Conservation (phyloP, 37 sponge, comb jelly and placozoan species). For the Chondrosia reniformis region DNA sequence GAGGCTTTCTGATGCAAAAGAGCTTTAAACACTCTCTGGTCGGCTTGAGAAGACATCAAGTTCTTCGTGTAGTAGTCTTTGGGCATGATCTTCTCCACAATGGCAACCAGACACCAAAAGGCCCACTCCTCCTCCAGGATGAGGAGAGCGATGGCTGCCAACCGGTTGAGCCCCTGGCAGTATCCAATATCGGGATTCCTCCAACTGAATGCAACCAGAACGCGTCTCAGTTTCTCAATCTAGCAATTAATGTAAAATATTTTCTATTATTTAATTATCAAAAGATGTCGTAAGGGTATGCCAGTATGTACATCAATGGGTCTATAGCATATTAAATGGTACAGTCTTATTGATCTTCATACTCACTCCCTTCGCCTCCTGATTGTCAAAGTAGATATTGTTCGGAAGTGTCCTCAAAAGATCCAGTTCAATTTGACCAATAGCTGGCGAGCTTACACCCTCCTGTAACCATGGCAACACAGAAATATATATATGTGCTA, state of each 20-base stretch:
- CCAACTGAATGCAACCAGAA: slow-evolving; percentile 87
- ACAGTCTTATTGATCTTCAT: no score
- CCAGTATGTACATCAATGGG: neutral
- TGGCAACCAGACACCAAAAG: slow-evolving; percentile 90
- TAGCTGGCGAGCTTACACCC: slow-evolving; percentile 53
- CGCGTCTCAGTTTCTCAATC: slow-evolving; percentile 84
- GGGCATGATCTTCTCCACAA: slow-evolving; percentile 79
- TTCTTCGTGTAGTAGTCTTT: slow-evolving; percentile 84
- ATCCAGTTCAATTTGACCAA: slow-evolving; percentile 94
- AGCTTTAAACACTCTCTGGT: slow-evolving; percentile 89
- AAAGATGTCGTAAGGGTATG: neutral
- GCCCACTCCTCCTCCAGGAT: slow-evolving; percentile 90
- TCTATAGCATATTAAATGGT: no score
- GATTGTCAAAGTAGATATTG: slow-evolving; percentile 82
- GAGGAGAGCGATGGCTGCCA: slow-evolving; percentile 93
- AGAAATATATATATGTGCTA: no score
- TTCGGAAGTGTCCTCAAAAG: slow-evolving; percentile 91
- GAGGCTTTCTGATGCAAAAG: slow-evolving; percentile 64
- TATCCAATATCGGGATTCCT: slow-evolving; percentile 82
- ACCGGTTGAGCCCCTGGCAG: slow-evolving; percentile 89
- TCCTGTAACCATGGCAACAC: no score
- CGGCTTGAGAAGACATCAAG: slow-evolving; percentile 89
- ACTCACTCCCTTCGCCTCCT: slow-evolving; percentile 76
- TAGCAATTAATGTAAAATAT: neutral
- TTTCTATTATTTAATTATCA: neutral